Conservation (phyloP, 2,888 invertebrate species). For the Nomada ruficornis region DNA sequence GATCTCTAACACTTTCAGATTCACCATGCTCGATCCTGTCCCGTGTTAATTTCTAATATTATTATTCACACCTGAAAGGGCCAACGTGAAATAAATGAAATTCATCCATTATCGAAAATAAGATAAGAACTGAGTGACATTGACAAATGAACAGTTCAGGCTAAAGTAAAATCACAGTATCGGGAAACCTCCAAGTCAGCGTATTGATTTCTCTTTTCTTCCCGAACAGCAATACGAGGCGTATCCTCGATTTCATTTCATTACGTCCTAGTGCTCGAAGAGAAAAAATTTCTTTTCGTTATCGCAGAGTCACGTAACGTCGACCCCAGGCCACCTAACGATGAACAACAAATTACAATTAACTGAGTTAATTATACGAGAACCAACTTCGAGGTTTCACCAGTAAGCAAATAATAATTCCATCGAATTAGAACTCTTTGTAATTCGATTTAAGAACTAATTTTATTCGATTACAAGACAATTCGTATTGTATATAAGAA, state of each 20-base stretch:
- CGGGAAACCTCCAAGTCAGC: conserved; percentile 29
- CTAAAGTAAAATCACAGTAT: not conserved
- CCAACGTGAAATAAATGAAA: conserved; percentile 13
- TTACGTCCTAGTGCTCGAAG: not conserved
- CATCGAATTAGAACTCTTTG: conserved; percentile 19
- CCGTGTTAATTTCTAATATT: not conserved
- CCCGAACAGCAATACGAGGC: conserved; percentile 24
- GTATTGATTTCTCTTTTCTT: not conserved
- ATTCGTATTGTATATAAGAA: conserved; percentile 33
- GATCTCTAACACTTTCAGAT: conserved; percentile 20
- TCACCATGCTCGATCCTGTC: not conserved
- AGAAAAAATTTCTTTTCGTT: not conserved
- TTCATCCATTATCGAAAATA: conserved; percentile 7
- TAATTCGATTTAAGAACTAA: conserved; percentile 30
- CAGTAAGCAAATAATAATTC: not conserved
- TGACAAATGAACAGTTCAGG: not conserved
- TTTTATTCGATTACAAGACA: conserved; percentile 55
- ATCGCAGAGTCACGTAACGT: too few species aligned
- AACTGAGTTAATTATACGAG: not conserved
- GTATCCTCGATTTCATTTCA: not conserved
- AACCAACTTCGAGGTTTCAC: conserved; percentile 28
- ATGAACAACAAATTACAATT: not conserved
- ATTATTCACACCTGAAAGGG: conserved; percentile 27
- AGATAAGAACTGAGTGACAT: not conserved
- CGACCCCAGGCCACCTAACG: too few species aligned